Evolutionary conservation across 2,113 vertebrate species (phyloP).

Genomic region (Vicugna pacos): DNA sequence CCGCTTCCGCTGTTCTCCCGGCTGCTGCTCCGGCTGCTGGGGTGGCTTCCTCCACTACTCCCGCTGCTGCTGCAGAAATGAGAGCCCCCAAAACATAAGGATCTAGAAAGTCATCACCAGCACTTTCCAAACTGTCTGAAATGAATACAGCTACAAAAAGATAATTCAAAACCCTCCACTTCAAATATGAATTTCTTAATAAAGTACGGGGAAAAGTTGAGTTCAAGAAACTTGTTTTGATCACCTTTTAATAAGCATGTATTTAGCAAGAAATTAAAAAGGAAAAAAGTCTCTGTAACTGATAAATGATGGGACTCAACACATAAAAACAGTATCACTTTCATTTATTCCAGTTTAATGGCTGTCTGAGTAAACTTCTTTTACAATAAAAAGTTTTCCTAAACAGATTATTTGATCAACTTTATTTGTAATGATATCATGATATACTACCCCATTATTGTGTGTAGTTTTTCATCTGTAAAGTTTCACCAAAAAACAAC

Average conservation of each 20-base stretch:
- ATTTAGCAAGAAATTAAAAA: constrained; percentile 7
- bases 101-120: neutral
- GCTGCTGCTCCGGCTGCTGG: constrained; percentile 99
- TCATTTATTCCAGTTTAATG: constrained; percentile 45
- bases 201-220: neutral
- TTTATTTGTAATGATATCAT: constrained; percentile 47
- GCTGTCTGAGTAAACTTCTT: constrained; percentile 46
- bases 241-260: constrained; percentile 18
- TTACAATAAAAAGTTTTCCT: constrained; percentile 56
- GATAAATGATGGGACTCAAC: constrained; percentile 30
- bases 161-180: constrained; percentile 3
- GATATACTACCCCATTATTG: constrained; percentile 22
- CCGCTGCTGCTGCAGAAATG: constrained; percentile 93
- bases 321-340: constrained; percentile 9
- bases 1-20: constrained; percentile 99
- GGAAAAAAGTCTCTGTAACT: neutral
- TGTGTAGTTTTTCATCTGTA: constrained; percentile 83
- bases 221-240: constrained; percentile 46
- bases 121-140: constrained; percentile 54
- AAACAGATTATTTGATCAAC: constrained; percentile 41
- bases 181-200: constrained; percentile 17
- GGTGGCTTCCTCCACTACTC: constrained; percentile 98
- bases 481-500: constrained; percentile 83
- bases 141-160: constrained; percentile 12
- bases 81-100: constrained; percentile 75